A percentile compares a stretch with the other conserved stretches of the same genome.
These are phyloP conservation scores for Phenacoccus solenopsis DNA, from an alignment of 1,140 invertebrate genomes.

Conservation along the genomic window DNA sequence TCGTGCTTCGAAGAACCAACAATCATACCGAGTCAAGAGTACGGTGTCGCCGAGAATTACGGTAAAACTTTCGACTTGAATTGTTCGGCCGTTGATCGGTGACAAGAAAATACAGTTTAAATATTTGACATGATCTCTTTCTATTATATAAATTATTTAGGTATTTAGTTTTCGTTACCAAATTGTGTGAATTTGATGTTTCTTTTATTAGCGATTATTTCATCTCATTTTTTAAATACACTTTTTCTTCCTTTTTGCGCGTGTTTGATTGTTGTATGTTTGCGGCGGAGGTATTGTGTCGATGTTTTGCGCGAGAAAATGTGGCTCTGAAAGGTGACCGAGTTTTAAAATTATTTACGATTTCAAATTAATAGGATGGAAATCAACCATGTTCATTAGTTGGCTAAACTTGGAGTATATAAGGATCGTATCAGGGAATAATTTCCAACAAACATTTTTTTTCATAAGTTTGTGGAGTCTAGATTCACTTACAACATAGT, in stretches of 20 bases:
- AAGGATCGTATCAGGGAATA: no score
- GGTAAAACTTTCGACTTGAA: not conserved
- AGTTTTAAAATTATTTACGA: no score
- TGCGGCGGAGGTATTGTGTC: no score
- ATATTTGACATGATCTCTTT: slow-evolving; percentile 6
- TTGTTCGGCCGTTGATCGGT: not conserved
- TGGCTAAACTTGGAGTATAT: no score
- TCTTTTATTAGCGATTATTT: slow-evolving; percentile 16
- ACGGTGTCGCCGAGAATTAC: slow-evolving; percentile 27
- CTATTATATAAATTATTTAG: slow-evolving; percentile 3
- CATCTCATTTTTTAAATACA: not conserved
- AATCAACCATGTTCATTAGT: no score
- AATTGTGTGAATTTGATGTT: slow-evolving; percentile 7
- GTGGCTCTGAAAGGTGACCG: no score
- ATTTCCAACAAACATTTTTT: no score
- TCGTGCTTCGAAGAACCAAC: slow-evolving; percentile 28
- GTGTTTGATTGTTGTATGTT: not conserved
- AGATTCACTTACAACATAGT: no score
- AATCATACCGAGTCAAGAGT: slow-evolving; percentile 30
- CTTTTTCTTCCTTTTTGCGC: not conserved
- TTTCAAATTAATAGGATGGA: no score
- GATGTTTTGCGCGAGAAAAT: no score
- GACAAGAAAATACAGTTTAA: not conserved
- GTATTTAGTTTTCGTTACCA: slow-evolving; percentile 13
- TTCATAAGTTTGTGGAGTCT: no score